Conservation (phyloP, 2,797 vertebrate genomes). For the Chiloscyllium punctatum region DNA sequence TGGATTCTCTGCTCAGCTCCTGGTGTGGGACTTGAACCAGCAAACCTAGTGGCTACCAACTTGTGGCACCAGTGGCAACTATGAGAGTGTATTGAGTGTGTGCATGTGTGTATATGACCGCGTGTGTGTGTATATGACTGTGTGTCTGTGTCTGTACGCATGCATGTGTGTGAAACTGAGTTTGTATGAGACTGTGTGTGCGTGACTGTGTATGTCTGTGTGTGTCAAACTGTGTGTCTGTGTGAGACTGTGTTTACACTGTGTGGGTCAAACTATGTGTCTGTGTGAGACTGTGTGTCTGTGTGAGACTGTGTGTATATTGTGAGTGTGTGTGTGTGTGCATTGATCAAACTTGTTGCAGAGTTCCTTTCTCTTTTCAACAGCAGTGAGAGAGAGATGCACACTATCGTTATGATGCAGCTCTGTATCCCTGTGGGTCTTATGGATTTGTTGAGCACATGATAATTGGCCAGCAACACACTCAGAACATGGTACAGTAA, state of each 20-base stretch:
- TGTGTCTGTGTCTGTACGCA: no score
- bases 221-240: no score
- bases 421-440: neutral
- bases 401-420: neutral
- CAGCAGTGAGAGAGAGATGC: neutral
- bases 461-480: neutral
- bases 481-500: neutral
- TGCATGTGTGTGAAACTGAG: no score
- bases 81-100: neutral
- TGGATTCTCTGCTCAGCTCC: neutral
- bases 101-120: no score
- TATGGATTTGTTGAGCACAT: neutral
- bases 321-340: neutral
- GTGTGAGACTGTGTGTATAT: no score
- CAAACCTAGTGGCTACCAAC: neutral
- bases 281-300: no score
- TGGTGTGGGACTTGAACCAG: neutral
- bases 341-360: neutral
- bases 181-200: no score
- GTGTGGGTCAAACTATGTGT: no score
- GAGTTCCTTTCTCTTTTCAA: neutral
- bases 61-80: neutral
- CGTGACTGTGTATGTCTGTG: no score
- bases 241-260: no score
- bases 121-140: no score